Conservation (phyloP, 1,140 invertebrate species). For the Leptestheria dahalacensis region DNA sequence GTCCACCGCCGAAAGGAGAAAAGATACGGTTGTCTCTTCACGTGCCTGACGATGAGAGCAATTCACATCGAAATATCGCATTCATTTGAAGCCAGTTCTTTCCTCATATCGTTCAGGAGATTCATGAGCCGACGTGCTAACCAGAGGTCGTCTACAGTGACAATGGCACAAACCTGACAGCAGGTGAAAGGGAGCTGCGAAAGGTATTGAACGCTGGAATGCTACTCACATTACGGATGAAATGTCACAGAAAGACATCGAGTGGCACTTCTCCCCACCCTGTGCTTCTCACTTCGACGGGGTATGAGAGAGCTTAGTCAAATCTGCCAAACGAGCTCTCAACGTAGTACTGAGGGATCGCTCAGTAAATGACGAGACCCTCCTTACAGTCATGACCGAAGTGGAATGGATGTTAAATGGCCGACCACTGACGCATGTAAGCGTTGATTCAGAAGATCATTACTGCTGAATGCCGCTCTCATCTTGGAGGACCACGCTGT, state of each 20-base stretch:
- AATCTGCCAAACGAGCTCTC: constrained; percentile 11
- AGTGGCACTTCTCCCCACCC: constrained; percentile 21
- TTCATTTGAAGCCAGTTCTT: constrained; percentile 15
- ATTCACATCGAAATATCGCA: constrained; percentile 19
- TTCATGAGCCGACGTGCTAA: constrained; percentile 10
- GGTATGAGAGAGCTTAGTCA: constrained; percentile 12
- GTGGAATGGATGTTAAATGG: constrained; percentile 21
- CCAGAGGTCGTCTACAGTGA: constrained; percentile 14
- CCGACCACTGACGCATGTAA: constrained; percentile 14
- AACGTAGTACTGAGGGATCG: constrained; percentile 6
- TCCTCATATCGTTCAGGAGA: constrained; percentile 14
- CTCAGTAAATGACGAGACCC: constrained; percentile 11
- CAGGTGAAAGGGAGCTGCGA: constrained; percentile 1
- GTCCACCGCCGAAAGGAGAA: constrained; percentile 13
- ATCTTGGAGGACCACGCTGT: too few relatives aligned
- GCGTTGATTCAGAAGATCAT: constrained; percentile 10
- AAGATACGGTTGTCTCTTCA: constrained; percentile 16
- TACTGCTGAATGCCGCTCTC: too few relatives aligned
- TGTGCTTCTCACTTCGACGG: constrained; percentile 10
- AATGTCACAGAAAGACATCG: constrained; percentile 11
- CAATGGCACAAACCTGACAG: constrained; percentile 12
- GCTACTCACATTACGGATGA: neutral
- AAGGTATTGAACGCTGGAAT: neutral
- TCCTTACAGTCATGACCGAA: constrained; percentile 14
- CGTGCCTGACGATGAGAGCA: constrained; percentile 17